These are phyloP conservation scores for Peromyscus eremicus DNA, from an alignment of 2,797 vertebrate species.

Conservation along the genomic window DNA sequence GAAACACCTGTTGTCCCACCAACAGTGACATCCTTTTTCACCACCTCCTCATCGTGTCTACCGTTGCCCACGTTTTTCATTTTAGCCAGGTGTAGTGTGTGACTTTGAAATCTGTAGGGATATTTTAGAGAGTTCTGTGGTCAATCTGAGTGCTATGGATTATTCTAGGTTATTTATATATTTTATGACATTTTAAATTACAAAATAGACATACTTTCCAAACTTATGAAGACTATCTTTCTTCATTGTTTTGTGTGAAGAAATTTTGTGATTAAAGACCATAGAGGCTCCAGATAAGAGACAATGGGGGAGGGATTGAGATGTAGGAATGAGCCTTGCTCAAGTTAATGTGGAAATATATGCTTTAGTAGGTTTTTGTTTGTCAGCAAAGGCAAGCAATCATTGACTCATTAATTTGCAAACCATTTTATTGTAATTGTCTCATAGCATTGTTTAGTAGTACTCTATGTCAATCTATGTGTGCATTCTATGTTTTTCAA, in stretches of 20 bases:
- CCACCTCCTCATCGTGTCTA: neutral
- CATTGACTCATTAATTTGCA: neutral
- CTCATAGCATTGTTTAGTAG: neutral
- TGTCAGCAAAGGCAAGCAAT: neutral
- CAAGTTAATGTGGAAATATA: neutral
- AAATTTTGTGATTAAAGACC: neutral
- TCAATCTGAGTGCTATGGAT: neutral
- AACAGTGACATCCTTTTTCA: neutral
- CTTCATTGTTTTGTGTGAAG: neutral
- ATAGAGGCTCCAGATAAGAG: neutral
- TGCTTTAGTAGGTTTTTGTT: neutral
- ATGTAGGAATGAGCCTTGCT: neutral
- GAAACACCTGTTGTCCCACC: neutral
- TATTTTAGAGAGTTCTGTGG: slow-evolving; percentile 9
- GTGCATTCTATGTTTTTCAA: neutral
- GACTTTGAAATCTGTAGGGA: neutral
- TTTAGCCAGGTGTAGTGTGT: neutral
- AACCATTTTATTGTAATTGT: neutral
- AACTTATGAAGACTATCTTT: neutral
- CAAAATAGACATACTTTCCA: neutral
- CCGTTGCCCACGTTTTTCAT: neutral
- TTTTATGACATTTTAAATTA: slow-evolving; percentile 19
- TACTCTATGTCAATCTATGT: neutral
- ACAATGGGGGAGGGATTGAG: neutral
- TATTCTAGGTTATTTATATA: neutral